Evolutionary conservation across 2,888 invertebrate genomes (phyloP).

Genomic region (Athalia circularis): DNA sequence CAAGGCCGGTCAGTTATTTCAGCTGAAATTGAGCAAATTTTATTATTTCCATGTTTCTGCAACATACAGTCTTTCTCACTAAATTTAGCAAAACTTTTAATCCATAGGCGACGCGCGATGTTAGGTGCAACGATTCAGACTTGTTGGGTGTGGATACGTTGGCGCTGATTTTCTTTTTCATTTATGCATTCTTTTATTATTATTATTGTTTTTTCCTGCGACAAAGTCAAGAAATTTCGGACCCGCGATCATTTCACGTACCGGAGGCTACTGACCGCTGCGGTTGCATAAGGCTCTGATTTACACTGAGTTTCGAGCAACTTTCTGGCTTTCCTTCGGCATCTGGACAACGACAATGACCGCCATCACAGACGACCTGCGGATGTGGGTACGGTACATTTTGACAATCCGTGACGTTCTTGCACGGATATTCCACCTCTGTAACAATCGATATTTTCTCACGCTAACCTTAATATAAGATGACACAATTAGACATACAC

Average conservation of each 20-base stretch:
- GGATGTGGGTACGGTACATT: neutral
- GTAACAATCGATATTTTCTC: constrained; percentile 42
- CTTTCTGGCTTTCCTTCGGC: constrained; percentile 9
- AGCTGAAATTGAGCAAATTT: constrained; percentile 45
- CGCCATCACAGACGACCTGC: constrained; percentile 49
- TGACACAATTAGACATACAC: neutral
- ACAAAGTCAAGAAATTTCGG: too few species aligned
- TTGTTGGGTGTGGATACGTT: too few species aligned
- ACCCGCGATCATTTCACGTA: neutral
- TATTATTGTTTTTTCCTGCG: too few species aligned
- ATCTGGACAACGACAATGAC: constrained; percentile 54
- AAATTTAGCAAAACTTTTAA: too few species aligned
- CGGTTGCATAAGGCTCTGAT: neutral
- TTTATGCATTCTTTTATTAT: too few species aligned
- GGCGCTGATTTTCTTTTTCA: too few species aligned
- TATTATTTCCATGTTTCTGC: neutral
- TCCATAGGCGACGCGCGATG: too few species aligned
- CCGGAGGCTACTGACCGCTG: neutral
- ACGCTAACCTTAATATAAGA: too few species aligned
- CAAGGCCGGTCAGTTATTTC: constrained; percentile 50
- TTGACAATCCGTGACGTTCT: constrained; percentile 42
- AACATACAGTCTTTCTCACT: too few species aligned
- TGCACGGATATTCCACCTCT: constrained; percentile 56
- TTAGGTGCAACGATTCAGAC: too few species aligned
- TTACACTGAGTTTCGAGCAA: constrained; percentile 49